These are phyloP conservation scores for Unio delphinus DNA, from an alignment of 2,888 invertebrate genomes.

Conservation along the genomic window DNA sequence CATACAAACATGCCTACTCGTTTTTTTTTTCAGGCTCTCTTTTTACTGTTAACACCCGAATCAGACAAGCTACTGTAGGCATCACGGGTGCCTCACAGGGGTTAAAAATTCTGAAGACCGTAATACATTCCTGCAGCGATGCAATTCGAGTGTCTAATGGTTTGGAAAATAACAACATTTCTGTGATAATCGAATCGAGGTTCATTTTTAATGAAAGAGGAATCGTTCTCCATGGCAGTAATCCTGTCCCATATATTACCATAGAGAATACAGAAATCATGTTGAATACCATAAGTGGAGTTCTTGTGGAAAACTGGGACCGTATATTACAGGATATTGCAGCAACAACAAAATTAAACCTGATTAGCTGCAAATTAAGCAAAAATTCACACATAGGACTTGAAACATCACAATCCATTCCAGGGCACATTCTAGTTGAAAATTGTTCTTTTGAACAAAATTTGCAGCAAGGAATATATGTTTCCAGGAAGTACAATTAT, in stretches of 20 bases:
- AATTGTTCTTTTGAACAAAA: no score
- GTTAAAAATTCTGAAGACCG: not conserved
- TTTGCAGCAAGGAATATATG: no score
- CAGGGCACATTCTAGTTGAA: no score
- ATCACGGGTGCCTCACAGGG: slow-evolving; percentile 3
- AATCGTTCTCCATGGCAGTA: not conserved
- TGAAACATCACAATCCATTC: not conserved
- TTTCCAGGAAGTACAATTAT: no score
- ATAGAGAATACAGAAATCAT: not conserved
- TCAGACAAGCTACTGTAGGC: slow-evolving; percentile 8
- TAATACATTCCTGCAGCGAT: not conserved
- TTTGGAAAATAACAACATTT: not conserved
- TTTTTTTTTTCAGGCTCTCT: slow-evolving; percentile 4
- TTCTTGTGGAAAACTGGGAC: slow-evolving; percentile 5
- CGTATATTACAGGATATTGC: no score
- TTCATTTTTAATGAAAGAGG: no score
- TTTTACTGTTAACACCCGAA: not conserved
- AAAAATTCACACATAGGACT: not conserved
- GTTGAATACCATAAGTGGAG: not conserved
- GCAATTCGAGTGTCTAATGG: slow-evolving; percentile 1
- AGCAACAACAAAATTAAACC: not conserved
- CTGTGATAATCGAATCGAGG: not conserved
- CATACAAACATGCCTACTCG: no score
- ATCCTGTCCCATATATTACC: not conserved
- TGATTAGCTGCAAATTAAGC: no score